Conservation (phyloP, 2,113 vertebrate genomes). For the Spheniscus mendiculus region DNA sequence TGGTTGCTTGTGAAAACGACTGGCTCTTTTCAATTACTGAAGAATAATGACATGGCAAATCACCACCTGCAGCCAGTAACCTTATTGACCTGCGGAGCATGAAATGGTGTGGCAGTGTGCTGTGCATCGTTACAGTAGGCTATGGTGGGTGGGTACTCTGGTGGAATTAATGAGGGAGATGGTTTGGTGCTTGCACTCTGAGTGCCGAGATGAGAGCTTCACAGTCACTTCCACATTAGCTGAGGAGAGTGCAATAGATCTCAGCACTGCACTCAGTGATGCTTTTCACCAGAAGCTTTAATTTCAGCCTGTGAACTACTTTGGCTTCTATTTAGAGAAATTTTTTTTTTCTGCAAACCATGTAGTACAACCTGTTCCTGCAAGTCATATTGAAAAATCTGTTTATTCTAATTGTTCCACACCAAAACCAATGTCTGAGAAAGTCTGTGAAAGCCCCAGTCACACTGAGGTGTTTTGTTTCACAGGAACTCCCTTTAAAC, state of each 20-base stretch:
- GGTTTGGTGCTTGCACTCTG: background rate
- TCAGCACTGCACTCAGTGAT: background rate
- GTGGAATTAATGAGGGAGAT: background rate
- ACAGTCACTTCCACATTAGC: background rate
- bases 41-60: background rate
- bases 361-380: background rate
- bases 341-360: background rate
- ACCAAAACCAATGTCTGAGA: background rate
- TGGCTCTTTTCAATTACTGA: background rate
- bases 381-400: background rate
- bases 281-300: background rate
- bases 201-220: background rate
- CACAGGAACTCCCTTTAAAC: background rate
- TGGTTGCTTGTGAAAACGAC: background rate
- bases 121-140: background rate
- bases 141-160: background rate
- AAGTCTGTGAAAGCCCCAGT: background rate
- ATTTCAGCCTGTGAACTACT: background rate
- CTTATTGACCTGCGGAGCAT: background rate
- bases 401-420: background rate
- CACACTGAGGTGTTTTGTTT: background rate
- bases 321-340: background rate
- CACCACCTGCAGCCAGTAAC: background rate
- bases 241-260: background rate
- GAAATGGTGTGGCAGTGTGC: background rate